These are phyloP conservation scores for Sternotherus odoratus DNA, from an alignment of 2,797 vertebrate genomes.

Conservation along the genomic window DNA sequence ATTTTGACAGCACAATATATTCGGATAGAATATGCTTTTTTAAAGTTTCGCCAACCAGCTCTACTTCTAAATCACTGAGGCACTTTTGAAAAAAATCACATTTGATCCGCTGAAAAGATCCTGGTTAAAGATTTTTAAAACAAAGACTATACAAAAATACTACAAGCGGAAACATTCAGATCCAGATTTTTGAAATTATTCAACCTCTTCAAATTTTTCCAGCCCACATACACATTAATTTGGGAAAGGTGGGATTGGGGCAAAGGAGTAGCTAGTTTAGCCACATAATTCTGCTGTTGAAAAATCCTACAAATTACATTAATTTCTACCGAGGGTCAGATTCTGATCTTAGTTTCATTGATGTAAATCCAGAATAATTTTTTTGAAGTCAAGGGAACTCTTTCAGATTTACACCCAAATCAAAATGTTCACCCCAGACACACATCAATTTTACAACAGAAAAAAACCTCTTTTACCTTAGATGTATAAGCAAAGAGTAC, in stretches of 20 bases:
- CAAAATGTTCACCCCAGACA: background rate
- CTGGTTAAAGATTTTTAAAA: background rate
- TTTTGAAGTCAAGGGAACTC: too few species aligned
- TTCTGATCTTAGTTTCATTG: background rate
- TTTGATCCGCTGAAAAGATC: background rate
- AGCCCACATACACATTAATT: background rate
- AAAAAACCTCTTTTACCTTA: background rate
- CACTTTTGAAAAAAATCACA: background rate
- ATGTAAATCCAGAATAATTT: background rate
- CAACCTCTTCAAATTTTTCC: background rate
- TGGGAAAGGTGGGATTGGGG: background rate
- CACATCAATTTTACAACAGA: background rate
- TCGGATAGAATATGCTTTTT: background rate
- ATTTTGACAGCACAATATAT: background rate
- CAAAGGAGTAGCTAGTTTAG: background rate
- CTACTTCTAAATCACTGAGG: background rate
- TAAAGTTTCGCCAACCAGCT: background rate
- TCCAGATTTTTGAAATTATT: background rate
- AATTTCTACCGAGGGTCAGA: background rate
- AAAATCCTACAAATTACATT: background rate
- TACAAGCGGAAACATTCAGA: background rate
- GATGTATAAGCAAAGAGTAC: background rate
- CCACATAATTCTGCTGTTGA: background rate
- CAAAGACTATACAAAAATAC: background rate
- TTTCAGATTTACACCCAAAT: background rate